phyloP scores from a whole-genome alignment of 1,140 invertebrate genomes.

The Melitaea cinxia region DNA sequence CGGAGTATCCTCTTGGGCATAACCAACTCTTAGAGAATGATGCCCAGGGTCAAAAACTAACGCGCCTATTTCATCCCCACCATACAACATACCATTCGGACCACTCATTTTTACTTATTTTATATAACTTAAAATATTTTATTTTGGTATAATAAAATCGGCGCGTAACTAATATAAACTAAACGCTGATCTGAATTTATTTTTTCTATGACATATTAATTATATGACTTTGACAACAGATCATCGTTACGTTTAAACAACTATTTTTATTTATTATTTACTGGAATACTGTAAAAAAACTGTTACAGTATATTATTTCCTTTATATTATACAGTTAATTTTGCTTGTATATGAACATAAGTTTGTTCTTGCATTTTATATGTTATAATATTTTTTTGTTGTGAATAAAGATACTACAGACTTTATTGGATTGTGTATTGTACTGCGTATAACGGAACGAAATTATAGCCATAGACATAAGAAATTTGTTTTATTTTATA shows the following conservation, averaged over 20 bases:
- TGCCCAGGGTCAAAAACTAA: conserved; percentile 96
- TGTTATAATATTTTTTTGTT: too few species aligned
- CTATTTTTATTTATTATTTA: too few species aligned
- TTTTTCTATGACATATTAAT: conserved; percentile 1
- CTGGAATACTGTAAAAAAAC: too few species aligned
- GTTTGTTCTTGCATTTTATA: too few species aligned
- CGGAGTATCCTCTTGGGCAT: conserved; percentile 96
- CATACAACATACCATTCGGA: conserved; percentile 88
- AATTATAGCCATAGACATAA: conserved; percentile 7
- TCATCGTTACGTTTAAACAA: not conserved
- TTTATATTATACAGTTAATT: too few species aligned
- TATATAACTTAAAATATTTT: not conserved
- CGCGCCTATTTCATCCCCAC: conserved; percentile 98
- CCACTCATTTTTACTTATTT: conserved; percentile 59
- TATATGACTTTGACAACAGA: not conserved
- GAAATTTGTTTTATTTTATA: not conserved
- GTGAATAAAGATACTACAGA: too few species aligned
- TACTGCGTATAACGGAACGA: conserved; percentile 1
- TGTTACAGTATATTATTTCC: too few species aligned
- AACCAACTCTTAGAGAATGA: conserved; percentile 88
- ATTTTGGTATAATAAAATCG: conserved; percentile 14
- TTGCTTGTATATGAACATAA: too few species aligned
- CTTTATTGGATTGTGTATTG: not conserved
- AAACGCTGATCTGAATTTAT: not conserved
- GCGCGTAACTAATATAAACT: not conserved